Base-by-base conservation (phyloP, 2,888 invertebrate genomes). In the Volucella bombylans region DNA sequence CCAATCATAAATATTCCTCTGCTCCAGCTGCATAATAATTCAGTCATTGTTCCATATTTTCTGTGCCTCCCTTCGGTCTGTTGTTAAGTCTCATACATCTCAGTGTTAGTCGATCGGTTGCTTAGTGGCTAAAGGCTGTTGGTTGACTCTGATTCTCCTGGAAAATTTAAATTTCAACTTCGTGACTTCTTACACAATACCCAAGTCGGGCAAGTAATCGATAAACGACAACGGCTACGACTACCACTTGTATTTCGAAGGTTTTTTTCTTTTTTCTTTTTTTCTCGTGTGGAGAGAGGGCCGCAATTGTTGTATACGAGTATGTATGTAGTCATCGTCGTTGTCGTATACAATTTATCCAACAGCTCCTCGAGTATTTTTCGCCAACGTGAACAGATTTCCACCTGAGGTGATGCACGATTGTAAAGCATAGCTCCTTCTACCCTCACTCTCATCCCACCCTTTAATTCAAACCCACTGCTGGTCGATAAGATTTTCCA, bases 401-500 rank as follows among this genome's bases (percentile, higher is more conserved):
- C 83, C 83, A 83, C 83, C 83, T 83, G 83, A 83, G 83, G 83
- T 83, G 83, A 83, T 83, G 83, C 83, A 83, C 83, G 83, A 79
- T 78, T 83, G 79, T 74, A 57, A 64, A 74, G 62, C 73, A 49
- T 79, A 79, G 57, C 68, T 57, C 73, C 49, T 52, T 43, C 8
- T 72, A 73, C 73, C 68, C 78, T 73, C 52, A 73, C 78, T 64
- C 55, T 54, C 23, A 23, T 0, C 4, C 23, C 23, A 4, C 23
- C 4, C 23, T 23, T 23, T 3, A 4, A 23, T 23, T 23, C 23
- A 23, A 23, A 23, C 23, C 23, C 23, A 23, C 23, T 23, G 3
- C 23, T 23, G 23, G 23, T 4, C 23, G 43, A 41, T 52, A 41
- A 50, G 64, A n/a, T 64, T 69, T 81, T 79, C 43, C 23, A 23